A percentile compares a stretch with the other conserved stretches of the same genome.
These are phyloP conservation scores for Pollenia griseotomentosa DNA, from an alignment of 2,888 invertebrate genomes.

Conservation along the genomic window DNA sequence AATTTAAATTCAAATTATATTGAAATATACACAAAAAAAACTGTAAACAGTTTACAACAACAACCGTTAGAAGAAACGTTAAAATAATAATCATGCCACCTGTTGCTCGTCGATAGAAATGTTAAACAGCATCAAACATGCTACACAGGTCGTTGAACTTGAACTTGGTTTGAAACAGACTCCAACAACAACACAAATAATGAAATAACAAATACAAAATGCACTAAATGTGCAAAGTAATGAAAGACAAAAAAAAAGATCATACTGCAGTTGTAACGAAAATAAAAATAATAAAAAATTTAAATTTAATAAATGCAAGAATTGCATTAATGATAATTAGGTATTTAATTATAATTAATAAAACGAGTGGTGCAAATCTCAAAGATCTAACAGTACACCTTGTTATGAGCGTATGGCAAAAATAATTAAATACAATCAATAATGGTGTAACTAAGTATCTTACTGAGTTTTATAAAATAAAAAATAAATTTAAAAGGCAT, in stretches of 20 bases:
- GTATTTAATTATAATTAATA: slow-evolving; percentile 51
- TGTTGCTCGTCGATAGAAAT: slow-evolving; percentile 47
- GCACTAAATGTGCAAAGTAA: background rate
- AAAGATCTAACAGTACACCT: background rate
- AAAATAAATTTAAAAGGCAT: slow-evolving; percentile 2
- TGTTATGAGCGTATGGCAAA: background rate
- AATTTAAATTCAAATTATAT: slow-evolving; percentile 42
- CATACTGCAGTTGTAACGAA: background rate
- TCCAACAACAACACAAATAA: background rate
- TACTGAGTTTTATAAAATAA: background rate
- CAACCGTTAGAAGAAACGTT: slow-evolving; percentile 58
- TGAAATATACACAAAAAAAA: background rate
- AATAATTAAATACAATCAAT: background rate
- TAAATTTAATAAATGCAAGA: slow-evolving; percentile 49
- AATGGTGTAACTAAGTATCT: background rate
- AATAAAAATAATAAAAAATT: slow-evolving; percentile 36
- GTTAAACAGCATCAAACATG: slow-evolving; percentile 55
- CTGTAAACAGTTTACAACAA: slow-evolving; percentile 4
- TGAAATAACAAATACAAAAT: slow-evolving; percentile 17
- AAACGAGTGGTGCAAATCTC: slow-evolving; percentile 43
- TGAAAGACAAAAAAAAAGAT: background rate
- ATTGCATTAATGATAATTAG: slow-evolving; percentile 51
- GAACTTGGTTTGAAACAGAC: slow-evolving; percentile 11
- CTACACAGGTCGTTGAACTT: slow-evolving; percentile 63
- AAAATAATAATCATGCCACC: slow-evolving; percentile 58